Evolutionary conservation across 2,113 vertebrate genomes (phyloP).

Genomic region (Axis porcinus): DNA sequence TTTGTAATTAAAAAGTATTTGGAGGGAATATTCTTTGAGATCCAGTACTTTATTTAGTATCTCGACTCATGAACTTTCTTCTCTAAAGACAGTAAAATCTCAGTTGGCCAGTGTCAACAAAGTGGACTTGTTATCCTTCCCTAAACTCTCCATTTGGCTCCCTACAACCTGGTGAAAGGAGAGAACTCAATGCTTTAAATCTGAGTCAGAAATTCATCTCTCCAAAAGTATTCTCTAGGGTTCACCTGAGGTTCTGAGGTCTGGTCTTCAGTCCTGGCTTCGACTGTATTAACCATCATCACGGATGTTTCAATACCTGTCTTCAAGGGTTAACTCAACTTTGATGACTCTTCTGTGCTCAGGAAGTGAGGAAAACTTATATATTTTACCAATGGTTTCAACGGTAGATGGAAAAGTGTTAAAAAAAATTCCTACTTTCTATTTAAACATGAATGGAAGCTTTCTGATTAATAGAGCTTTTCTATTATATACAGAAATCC

Average conservation of each 20-base stretch:
- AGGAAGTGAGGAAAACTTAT: neutral
- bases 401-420: neutral
- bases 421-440: neutral
- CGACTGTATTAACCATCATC: neutral
- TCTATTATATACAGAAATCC: neutral
- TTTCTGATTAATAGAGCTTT: neutral
- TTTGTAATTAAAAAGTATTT: neutral
- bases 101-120: neutral
- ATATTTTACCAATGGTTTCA: neutral
- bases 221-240: neutral
- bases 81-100: neutral
- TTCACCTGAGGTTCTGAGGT: neutral
- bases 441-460: neutral
- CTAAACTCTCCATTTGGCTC: neutral
- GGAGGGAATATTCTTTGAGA: neutral
- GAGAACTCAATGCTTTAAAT: neutral
- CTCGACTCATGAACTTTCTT: neutral
- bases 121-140: neutral
- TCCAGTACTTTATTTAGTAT: neutral
- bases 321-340: neutral
- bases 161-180: neutral
- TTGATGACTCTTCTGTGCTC: neutral
- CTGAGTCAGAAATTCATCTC: neutral
- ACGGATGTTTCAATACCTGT: neutral
- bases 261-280: neutral